phyloP scores from a whole-genome alignment of 1,140 invertebrate species.

The Drosophila kikkawai region DNA sequence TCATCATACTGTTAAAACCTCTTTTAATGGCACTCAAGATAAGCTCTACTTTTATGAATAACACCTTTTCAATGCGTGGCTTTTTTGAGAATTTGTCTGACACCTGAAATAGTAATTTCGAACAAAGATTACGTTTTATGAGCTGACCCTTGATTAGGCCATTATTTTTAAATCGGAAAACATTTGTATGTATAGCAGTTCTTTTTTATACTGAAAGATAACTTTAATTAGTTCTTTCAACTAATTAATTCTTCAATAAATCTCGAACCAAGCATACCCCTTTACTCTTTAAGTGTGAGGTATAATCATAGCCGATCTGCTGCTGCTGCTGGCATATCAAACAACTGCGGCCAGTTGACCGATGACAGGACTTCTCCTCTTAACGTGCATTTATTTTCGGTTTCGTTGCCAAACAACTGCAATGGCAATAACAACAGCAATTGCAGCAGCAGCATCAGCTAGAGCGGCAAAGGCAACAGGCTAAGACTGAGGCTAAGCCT shows the following conservation, averaged over 20 bases:
- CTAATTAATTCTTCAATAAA: background rate
- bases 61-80: background rate
- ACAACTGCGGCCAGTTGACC: slow-evolving; percentile 75
- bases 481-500: background rate
- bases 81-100: background rate
- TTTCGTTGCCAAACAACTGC: slow-evolving; percentile 68
- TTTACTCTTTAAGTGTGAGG: too few species aligned
- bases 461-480: slow-evolving; percentile 24
- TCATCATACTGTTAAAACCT: too few species aligned
- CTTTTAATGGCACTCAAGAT: background rate
- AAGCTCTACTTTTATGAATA: background rate
- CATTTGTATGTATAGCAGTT: background rate
- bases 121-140: background rate
- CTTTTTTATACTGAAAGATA: background rate
- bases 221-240: background rate
- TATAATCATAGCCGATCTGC: slow-evolving; percentile 5
- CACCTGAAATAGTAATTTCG: background rate
- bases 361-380: slow-evolving; percentile 71
- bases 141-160: background rate
- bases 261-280: background rate
- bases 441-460: slow-evolving; percentile 11
- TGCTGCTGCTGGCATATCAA: slow-evolving; percentile 66
- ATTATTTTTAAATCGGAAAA: background rate
- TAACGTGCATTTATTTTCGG: slow-evolving; percentile 79
- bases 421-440: slow-evolving; percentile 34